phyloP scores from a whole-genome alignment of 1,140 invertebrate species.

The Rhopalosiphum maidis region DNA sequence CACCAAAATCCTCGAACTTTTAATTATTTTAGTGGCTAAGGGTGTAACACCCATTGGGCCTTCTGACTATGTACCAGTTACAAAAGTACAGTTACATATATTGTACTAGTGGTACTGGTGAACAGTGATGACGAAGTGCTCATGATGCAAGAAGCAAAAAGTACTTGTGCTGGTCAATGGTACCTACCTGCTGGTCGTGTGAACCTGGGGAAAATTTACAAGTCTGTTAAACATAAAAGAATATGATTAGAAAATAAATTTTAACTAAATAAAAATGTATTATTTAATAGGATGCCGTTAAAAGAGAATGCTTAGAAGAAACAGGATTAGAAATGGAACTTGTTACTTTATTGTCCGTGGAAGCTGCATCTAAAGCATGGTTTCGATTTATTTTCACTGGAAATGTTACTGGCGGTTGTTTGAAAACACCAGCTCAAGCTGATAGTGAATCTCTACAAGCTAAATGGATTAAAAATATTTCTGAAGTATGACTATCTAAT shows the following conservation, averaged over 20 bases:
- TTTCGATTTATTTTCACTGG: constrained; percentile 91
- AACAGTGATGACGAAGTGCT: constrained; percentile 88
- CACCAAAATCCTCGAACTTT: neutral
- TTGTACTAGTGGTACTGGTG: constrained; percentile 87
- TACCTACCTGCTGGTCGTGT: constrained; percentile 88
- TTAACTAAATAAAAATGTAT: neutral
- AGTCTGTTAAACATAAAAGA: constrained; percentile 62
- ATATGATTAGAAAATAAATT: neutral
- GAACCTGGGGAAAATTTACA: constrained; percentile 88
- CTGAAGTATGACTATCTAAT: constrained; percentile 65
- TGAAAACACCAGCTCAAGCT: constrained; percentile 88
- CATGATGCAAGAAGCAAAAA: constrained; percentile 98
- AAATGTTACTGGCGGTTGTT: constrained; percentile 76
- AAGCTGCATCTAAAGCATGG: constrained; percentile 78
- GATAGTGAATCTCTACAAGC: constrained; percentile 94
- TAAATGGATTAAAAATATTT: constrained; percentile 82
- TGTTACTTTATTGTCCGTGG: constrained; percentile 83
- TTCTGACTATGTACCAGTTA: constrained; percentile 79
- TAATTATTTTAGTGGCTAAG: constrained; percentile 71
- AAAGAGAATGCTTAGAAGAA: constrained; percentile 93
- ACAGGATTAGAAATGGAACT: constrained; percentile 87
- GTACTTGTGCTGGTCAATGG: constrained; percentile 91
- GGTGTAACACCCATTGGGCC: constrained; percentile 78
- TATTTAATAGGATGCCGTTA: constrained; percentile 74
- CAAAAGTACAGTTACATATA: constrained; percentile 87